Evolutionary conservation across 92 coral and sea anemone species (phyloP).

Genomic region (Virgularia gustaviana): DNA sequence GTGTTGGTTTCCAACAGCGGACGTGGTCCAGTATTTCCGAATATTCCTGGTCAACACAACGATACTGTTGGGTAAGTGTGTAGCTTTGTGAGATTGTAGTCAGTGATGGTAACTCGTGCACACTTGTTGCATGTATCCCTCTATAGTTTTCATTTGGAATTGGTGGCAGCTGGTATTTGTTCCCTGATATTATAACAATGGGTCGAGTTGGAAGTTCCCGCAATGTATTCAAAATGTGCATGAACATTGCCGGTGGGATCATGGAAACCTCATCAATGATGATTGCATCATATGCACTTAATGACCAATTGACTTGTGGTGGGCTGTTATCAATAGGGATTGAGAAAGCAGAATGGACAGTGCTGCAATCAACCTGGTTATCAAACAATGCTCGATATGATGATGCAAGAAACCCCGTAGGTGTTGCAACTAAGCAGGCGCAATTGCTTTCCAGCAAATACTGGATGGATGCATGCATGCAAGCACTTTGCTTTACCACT

Average conservation of each 20-base stretch:
- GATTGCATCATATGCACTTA: neutral
- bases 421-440: neutral
- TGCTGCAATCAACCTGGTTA: neutral
- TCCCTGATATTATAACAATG: conserved; percentile 15
- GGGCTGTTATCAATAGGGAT: neutral
- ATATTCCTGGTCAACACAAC: conserved; percentile 11
- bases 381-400: neutral
- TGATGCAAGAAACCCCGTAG: conserved; percentile 9
- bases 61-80: conserved; percentile 6
- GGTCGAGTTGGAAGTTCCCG: conserved; percentile 27
- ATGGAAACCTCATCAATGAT: conserved; percentile 43
- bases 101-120: neutral
- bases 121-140: neutral
- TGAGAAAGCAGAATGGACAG: conserved; percentile 13
- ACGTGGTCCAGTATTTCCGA: neutral
- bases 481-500: conserved; percentile 29
- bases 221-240: conserved; percentile 13
- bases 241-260: conserved; percentile 4
- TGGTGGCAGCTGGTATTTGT: conserved; percentile 38
- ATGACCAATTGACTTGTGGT: conserved; percentile 8
- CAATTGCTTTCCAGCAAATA: neutral
- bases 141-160: neutral
- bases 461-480: neutral
- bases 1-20: conserved; percentile 6
- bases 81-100: neutral